A percentile compares a stretch with the other conserved stretches of the same genome.
These are phyloP conservation scores for Hypotaenidia philippensis DNA, from an alignment of 2,797 vertebrate species.

Conservation along the genomic window DNA sequence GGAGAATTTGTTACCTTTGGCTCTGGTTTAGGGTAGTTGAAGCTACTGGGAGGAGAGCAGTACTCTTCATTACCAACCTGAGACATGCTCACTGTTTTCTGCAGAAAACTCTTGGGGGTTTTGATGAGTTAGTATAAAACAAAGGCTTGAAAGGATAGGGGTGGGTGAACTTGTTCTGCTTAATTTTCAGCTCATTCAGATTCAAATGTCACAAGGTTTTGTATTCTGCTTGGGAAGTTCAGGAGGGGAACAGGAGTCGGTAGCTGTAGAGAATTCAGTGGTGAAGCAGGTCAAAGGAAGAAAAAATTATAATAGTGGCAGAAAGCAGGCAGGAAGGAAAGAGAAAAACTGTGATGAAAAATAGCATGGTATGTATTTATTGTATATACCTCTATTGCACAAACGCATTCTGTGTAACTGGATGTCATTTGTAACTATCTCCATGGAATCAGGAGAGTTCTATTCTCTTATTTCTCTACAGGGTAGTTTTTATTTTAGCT, in stretches of 20 bases:
- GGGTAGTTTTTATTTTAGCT: neutral
- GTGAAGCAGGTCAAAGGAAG: neutral
- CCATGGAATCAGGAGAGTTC: neutral
- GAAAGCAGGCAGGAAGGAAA: neutral
- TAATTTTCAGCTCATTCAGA: constrained; percentile 54
- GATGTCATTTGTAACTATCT: neutral
- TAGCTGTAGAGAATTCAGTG: neutral
- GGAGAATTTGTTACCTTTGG: constrained; percentile 40
- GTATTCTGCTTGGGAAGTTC: neutral
- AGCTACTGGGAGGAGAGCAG: neutral
- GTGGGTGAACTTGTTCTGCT: constrained; percentile 33
- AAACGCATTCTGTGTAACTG: neutral
- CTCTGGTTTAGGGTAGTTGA: neutral
- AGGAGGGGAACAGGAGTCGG: neutral
- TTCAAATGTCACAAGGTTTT: constrained; percentile 39
- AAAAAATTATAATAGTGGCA: neutral
- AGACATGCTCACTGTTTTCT: neutral
- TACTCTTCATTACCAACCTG: neutral
- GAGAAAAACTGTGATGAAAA: constrained; percentile 4
- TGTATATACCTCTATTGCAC: neutral
- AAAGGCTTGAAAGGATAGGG: neutral
- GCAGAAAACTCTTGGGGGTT: neutral
- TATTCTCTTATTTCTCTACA: neutral
- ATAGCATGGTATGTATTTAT: neutral
- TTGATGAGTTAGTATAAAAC: constrained; percentile 14